Conservation (phyloP, 2,797 vertebrate species). For the Catostomus latipinnis region DNA sequence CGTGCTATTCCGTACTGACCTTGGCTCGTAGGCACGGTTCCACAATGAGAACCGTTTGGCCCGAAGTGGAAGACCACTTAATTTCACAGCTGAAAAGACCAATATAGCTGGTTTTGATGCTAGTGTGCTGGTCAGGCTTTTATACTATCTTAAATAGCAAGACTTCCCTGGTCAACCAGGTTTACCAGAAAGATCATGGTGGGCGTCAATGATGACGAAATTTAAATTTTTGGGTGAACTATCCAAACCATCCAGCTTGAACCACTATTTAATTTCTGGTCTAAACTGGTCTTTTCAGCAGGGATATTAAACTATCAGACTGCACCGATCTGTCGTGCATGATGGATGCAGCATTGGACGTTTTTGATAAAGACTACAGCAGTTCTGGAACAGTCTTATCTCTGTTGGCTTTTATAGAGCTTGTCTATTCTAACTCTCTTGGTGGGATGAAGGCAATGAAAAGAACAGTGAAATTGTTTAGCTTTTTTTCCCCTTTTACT, state of each 20-base stretch:
- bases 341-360: constrained; percentile 72
- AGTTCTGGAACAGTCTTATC: constrained; percentile 64
- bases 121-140: constrained; percentile 32
- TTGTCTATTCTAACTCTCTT: constrained; percentile 34
- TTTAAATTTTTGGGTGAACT: not conserved
- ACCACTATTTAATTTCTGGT: not conserved
- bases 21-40: too few relatives aligned
- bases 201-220: too few relatives aligned
- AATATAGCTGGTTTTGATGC: not conserved
- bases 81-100: not conserved
- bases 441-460: constrained; percentile 52
- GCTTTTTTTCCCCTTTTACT: constrained; percentile 19
- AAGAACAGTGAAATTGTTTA: constrained; percentile 40
- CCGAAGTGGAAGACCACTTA: too few relatives aligned
- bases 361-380: constrained; percentile 68
- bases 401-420: constrained; percentile 57
- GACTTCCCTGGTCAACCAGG: too few relatives aligned
- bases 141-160: not conserved
- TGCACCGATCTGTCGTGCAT: constrained; percentile 52
- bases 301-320: constrained; percentile 65
- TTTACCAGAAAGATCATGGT: too few relatives aligned
- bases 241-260: not conserved
- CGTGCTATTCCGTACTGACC: too few relatives aligned
- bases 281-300: constrained; percentile 27
- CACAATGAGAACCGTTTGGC: too few relatives aligned